Base-by-base conservation (phyloP, 1,140 invertebrate genomes). In the Ridgeia piscesae region DNA sequence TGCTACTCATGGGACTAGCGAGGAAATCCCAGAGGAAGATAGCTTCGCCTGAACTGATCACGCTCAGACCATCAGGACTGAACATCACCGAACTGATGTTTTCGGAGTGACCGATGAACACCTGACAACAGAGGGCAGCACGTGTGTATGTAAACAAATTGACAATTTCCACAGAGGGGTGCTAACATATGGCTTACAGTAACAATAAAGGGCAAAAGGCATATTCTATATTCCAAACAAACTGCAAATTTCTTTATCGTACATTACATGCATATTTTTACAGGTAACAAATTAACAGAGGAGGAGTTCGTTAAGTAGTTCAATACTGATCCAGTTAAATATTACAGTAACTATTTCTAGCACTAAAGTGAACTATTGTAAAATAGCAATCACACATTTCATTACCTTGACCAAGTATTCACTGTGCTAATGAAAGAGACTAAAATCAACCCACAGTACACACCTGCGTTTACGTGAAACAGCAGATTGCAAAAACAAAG, bases 21-120 rank as follows among this genome's bases (percentile, higher is more conserved):
- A 96, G 92, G 93, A 95, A 95, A 91, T 96, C 95, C 96, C 96
- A 96, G n/a, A 96, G 89, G 93, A 96, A 96, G 34, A 96, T 93
- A 11, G 95, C 95, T 91, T 96, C 96, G 35, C 95, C 96, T 42
- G 95, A 93, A 93, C 94, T 95, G 89, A 96, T 93, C 8, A 96
- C 89, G 88, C 93, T 93, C 21, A 94, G 92, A 35, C 94, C 93
- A 93, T 96, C 95, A 17, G 95, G 94, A 11, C 95, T 95, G 92
- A 96, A 95, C 9, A 95, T 89, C 17, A 96, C 94, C 89, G 94
- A 94, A 35, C 94, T 94, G 21, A 96, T 94, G 93, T 94, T 93
- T 91, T 95, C 95, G 34, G 94, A 95, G 92, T 96, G 95, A 50
- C 95, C 96, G 89, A 96, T 96, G 93, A 96, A 96, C 88, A 95